phyloP scores from a whole-genome alignment of 2,888 invertebrate species.

The Chrysomela aeneicollis region DNA sequence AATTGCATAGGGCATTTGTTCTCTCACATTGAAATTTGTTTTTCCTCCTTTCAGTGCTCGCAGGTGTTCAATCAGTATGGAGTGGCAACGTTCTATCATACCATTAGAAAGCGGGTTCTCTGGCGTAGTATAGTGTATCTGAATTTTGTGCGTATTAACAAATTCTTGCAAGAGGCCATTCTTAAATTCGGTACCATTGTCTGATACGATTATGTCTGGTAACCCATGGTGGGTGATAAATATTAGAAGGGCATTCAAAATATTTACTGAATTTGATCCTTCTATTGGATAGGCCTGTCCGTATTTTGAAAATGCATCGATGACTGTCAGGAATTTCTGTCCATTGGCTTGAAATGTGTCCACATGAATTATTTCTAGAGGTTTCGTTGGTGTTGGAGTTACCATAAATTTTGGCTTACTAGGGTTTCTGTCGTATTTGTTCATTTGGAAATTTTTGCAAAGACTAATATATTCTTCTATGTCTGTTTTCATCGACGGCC shows the following conservation, averaged over 20 bases:
- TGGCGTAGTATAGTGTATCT: slow-evolving; percentile 26
- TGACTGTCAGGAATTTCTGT: slow-evolving; percentile 18
- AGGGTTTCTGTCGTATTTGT: slow-evolving; percentile 22
- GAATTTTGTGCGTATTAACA: slow-evolving; percentile 28
- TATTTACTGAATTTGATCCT: slow-evolving; percentile 9
- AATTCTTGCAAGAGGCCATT: slow-evolving; percentile 25
- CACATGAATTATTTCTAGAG: slow-evolving; percentile 21
- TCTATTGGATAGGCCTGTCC: slow-evolving; percentile 12
- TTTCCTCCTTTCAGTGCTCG: not conserved
- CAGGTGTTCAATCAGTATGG: slow-evolving; percentile 23
- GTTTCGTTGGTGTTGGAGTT: slow-evolving; percentile 18
- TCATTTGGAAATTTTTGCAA: not conserved
- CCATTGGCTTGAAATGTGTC: slow-evolving; percentile 16
- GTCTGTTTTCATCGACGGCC: slow-evolving; percentile 6
- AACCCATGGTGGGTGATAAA: slow-evolving; percentile 23
- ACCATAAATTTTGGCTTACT: slow-evolving; percentile 14
- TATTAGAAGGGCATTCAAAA: slow-evolving; percentile 14
- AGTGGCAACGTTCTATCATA: slow-evolving; percentile 25
- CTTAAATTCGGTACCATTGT: slow-evolving; percentile 28
- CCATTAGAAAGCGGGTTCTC: slow-evolving; percentile 30
- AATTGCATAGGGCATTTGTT: slow-evolving; percentile 24
- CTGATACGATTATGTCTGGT: slow-evolving; percentile 23
- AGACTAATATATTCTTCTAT: not conserved
- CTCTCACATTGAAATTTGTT: too few species aligned
- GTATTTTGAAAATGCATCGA: slow-evolving; percentile 19